Conservation (phyloP, 2,797 vertebrate species). For the Alosa sapidissima region DNA sequence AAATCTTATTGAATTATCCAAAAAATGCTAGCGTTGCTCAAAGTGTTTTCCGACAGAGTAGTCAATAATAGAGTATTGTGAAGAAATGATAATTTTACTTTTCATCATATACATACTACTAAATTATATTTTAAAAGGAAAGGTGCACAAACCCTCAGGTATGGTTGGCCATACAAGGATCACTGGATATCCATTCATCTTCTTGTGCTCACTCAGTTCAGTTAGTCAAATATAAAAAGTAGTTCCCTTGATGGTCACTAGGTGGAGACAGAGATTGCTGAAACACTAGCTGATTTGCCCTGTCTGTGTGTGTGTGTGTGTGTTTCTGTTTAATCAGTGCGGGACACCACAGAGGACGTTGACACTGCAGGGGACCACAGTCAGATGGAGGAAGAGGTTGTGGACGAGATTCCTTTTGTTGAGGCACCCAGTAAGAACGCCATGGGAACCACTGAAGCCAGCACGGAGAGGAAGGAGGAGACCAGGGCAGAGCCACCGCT, state of each 20-base stretch:
- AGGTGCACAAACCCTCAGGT: neutral
- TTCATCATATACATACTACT: neutral
- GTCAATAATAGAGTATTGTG: neutral
- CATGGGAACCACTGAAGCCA: conserved; percentile 49
- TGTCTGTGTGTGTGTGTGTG: neutral
- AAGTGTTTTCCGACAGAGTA: neutral
- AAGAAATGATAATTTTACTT: neutral
- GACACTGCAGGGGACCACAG: conserved; percentile 59
- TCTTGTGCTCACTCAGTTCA: neutral
- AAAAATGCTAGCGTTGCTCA: neutral
- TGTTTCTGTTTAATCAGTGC: conserved; percentile 53
- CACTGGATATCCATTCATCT: neutral
- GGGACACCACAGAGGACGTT: conserved; percentile 67
- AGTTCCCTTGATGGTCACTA: conserved; percentile 53
- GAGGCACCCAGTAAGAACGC: conserved; percentile 52
- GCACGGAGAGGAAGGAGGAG: conserved; percentile 55
- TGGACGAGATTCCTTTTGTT: conserved; percentile 44
- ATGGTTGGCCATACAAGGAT: neutral
- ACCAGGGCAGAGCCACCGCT: conserved; percentile 24
- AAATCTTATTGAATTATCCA: neutral
- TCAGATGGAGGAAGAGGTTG: conserved; percentile 65
- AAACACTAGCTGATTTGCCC: neutral
- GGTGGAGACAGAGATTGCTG: conserved; percentile 61
- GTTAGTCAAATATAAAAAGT: neutral
- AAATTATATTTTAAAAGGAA: neutral